Conservation (phyloP, 2,888 invertebrate genomes). For the Melinopterus prodromus region DNA sequence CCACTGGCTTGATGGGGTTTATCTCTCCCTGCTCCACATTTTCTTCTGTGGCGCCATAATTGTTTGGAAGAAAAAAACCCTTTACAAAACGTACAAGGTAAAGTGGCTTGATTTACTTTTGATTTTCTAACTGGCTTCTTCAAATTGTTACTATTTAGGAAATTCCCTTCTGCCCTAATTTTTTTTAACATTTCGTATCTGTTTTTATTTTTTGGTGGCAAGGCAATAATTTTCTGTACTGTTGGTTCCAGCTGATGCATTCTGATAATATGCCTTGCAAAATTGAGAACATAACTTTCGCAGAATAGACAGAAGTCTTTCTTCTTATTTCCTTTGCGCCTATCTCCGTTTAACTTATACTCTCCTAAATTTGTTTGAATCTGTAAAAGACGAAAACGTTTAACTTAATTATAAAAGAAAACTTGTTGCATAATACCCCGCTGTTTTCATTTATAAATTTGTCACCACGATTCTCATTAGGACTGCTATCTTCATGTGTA, state of each 20-base stretch:
- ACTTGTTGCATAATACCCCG: not conserved
- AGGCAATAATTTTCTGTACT: conserved; percentile 31
- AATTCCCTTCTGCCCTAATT: conserved; percentile 43
- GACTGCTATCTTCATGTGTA: not conserved
- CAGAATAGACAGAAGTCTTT: conserved; percentile 32
- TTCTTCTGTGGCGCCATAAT: conserved; percentile 44
- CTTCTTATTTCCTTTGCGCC: conserved; percentile 25
- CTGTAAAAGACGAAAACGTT: not conserved
- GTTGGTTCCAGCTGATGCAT: conserved; percentile 27
- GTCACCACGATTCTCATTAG: not conserved
- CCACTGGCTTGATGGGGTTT: conserved; percentile 20
- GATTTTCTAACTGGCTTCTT: conserved; percentile 37
- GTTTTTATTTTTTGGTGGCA: conserved; percentile 21
- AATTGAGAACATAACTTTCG: conserved; percentile 26
- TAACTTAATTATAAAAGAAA: not conserved
- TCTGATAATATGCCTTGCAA: conserved; percentile 31
- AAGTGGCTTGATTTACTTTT: conserved; percentile 12
- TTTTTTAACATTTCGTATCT: conserved; percentile 22
- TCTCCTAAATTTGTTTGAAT: not conserved
- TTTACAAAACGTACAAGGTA: conserved; percentile 43
- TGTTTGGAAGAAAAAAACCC: conserved; percentile 44
- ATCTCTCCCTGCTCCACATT: conserved; percentile 28
- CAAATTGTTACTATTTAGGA: conserved; percentile 29
- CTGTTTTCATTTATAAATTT: not conserved
- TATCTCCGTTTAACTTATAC: conserved; percentile 20